Conservation (phyloP, 2,888 invertebrate species). For the Lithophane socia region DNA sequence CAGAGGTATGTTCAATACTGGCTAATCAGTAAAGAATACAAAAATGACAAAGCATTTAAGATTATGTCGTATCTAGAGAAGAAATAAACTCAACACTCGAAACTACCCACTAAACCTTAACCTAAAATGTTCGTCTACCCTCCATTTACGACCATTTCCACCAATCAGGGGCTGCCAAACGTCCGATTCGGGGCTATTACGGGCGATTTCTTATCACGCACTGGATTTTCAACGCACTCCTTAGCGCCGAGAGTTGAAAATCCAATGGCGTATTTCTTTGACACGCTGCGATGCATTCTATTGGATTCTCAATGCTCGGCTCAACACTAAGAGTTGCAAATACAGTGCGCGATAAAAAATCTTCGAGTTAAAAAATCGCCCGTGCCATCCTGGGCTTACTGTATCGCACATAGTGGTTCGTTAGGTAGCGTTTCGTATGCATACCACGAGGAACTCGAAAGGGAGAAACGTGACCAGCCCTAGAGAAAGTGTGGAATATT, state of each 20-base stretch:
- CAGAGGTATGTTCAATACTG: neutral
- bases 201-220: neutral
- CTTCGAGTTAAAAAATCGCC: neutral
- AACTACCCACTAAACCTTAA: conserved; percentile 21
- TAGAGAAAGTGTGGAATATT: conserved; percentile 11
- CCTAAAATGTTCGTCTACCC: conserved; percentile 15
- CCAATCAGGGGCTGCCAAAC: conserved; percentile 34
- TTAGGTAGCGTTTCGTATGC: conserved; percentile 37
- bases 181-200: conserved; percentile 12
- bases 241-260: neutral
- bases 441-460: conserved; percentile 20
- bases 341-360: neutral
- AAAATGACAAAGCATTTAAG: conserved; percentile 11
- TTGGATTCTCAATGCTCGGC: neutral
- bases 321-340: neutral
- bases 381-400: neutral
- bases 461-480: conserved; percentile 31
- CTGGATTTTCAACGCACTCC: neutral
- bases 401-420: conserved; percentile 22
- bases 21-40: neutral
- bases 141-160: conserved; percentile 30
- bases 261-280: neutral
- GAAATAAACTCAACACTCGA: conserved; percentile 16
- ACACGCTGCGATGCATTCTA: neutral
- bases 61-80: conserved; percentile 10